phyloP scores from a whole-genome alignment of 2,113 vertebrate species.

The Neodon shergylaensis region DNA sequence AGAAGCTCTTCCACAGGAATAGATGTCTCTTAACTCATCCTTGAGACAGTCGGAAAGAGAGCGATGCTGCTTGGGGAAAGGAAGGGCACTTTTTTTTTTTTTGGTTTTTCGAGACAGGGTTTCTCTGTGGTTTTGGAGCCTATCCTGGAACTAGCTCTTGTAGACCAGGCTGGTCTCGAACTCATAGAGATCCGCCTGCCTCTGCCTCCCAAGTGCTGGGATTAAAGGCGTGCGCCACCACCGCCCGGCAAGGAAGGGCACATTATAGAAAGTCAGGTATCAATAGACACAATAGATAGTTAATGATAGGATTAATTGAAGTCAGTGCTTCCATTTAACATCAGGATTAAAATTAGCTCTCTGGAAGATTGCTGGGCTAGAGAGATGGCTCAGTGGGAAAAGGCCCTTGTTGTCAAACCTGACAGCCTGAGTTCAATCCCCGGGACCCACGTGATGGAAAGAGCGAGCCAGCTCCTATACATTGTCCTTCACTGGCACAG shows the following conservation, averaged over 20 bases:
- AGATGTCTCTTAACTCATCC: background rate
- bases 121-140: no score
- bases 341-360: background rate
- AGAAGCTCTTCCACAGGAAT: background rate
- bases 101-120: no score
- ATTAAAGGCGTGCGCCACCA: no score
- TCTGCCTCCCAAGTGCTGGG: no score
- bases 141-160: no score
- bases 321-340: background rate
- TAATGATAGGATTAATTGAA: background rate
- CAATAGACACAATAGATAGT: background rate
- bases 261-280: background rate
- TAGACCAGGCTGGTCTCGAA: no score
- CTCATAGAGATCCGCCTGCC: no score
- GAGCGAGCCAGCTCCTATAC: background rate
- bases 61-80: background rate
- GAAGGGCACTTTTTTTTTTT: no score
- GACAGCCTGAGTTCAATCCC: background rate
- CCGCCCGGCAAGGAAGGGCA: background rate
- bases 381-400: background rate
- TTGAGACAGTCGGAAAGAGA: background rate
- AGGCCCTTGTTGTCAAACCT: background rate
- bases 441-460: background rate
- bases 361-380: background rate
- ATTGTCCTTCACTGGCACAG: background rate